A percentile compares a stretch with the other conserved stretches of the same genome.
Conservation (phyloP, 2,888 invertebrate species). For the Mimachlamys varia region DNA sequence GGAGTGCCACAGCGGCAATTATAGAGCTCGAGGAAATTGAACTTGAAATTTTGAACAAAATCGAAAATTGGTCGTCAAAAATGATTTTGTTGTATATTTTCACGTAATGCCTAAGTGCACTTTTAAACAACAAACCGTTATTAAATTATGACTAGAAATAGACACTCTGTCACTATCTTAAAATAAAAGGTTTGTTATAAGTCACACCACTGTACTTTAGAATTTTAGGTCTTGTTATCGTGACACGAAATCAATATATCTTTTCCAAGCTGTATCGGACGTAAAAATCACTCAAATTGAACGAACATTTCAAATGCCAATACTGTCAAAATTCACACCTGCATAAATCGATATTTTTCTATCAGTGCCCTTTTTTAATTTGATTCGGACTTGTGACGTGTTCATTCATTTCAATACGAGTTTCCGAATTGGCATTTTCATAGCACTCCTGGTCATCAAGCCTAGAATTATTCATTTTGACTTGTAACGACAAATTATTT, state of each 20-base stretch:
- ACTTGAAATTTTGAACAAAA: too few species aligned
- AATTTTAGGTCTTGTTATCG: not conserved
- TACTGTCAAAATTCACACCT: conserved; percentile 19
- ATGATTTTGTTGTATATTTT: too few species aligned
- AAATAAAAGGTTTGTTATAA: too few species aligned
- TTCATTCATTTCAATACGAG: not conserved
- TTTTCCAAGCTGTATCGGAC: not conserved
- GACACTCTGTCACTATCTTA: too few species aligned
- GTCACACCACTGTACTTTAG: not conserved
- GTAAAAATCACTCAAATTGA: not conserved
- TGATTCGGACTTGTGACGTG: not conserved
- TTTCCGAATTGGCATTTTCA: not conserved
- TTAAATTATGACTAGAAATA: too few species aligned
- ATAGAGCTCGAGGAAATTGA: too few species aligned
- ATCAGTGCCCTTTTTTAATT: not conserved
- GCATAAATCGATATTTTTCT: not conserved
- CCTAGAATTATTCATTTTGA: too few species aligned
- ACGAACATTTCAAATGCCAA: not conserved
- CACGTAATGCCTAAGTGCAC: too few species aligned
- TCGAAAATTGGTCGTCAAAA: too few species aligned
- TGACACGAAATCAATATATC: not conserved
- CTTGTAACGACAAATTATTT: too few species aligned
- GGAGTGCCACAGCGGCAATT: too few species aligned
- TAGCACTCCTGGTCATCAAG: not conserved
- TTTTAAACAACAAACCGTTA: too few species aligned